A percentile compares a stretch with the other conserved stretches of the same genome.
Conservation (phyloP, 2,113 vertebrate species). For the Upupa epops region DNA sequence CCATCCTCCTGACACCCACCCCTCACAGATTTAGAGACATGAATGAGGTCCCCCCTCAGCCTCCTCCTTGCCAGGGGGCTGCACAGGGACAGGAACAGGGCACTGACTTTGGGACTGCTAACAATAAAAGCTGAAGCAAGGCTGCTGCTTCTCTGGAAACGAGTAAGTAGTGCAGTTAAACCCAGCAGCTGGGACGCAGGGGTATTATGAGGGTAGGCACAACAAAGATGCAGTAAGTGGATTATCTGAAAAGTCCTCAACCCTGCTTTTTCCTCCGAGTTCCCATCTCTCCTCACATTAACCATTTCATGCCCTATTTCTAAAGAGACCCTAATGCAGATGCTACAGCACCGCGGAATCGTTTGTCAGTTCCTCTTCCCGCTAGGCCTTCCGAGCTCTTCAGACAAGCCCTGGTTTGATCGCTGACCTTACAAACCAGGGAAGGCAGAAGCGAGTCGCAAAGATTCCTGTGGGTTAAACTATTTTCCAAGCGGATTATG, state of each 20-base stretch:
- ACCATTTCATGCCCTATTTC: not conserved
- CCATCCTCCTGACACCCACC: too few species aligned
- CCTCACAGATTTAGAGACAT: too few species aligned
- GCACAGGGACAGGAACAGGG: not conserved
- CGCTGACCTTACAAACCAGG: not conserved
- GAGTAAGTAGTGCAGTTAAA: constrained; percentile 7
- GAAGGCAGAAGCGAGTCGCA: constrained; percentile 54
- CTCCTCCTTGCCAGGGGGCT: not conserved
- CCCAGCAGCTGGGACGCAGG: constrained; percentile 26
- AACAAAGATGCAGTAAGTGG: constrained; percentile 49
- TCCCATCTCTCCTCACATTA: constrained; percentile 36
- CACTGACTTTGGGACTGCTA: not conserved
- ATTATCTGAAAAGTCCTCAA: constrained; percentile 39
- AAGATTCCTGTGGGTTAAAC: constrained; percentile 36
- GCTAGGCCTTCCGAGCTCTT: not conserved
- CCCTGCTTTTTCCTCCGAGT: not conserved
- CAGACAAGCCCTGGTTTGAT: not conserved
- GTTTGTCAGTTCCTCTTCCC: not conserved
- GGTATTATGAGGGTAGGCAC: constrained; percentile 39
- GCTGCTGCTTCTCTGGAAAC: constrained; percentile 36
- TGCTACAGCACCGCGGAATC: not conserved
- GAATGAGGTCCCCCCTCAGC: too few species aligned
- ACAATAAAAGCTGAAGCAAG: not conserved
- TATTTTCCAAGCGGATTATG: constrained; percentile 63
- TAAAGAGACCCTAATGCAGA: not conserved